Percentiles rank a stretch among this genome's conserved stretches.
phyloP scores from a whole-genome alignment of 1,140 invertebrate genomes.

The Nasonia vitripennis region DNA sequence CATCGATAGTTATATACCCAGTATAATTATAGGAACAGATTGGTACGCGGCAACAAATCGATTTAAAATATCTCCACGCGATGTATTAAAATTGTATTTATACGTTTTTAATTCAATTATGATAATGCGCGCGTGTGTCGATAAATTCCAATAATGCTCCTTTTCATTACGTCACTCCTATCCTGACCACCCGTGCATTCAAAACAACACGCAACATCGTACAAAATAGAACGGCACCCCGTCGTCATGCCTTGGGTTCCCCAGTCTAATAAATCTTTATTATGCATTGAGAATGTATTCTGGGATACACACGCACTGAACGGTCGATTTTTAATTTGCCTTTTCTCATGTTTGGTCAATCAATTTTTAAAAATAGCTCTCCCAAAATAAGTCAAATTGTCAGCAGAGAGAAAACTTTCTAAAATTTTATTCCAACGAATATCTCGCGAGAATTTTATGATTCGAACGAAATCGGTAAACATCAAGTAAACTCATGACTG shows the following conservation, averaged over 20 bases:
- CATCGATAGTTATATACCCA: too few relatives aligned
- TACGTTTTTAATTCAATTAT: neutral
- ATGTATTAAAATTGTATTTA: neutral
- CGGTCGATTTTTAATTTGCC: neutral
- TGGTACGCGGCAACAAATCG: too few relatives aligned
- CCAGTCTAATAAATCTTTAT: neutral
- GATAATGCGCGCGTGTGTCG: neutral
- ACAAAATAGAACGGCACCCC: neutral
- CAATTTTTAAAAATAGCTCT: neutral
- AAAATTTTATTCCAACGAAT: too few relatives aligned
- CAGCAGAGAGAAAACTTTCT: too few relatives aligned
- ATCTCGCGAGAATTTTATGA: too few relatives aligned
- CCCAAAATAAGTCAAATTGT: neutral
- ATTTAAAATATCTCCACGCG: too few relatives aligned
- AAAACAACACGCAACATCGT: neutral
- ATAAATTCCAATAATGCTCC: neutral
- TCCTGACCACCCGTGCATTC: neutral
- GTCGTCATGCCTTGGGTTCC: neutral
- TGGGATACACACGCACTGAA: neutral
- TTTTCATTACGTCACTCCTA: neutral
- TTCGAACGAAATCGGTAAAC: too few relatives aligned
- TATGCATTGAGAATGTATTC: neutral
- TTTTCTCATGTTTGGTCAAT: neutral
- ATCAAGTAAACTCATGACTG: neutral
- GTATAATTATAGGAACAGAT: too few relatives aligned